Evolutionary conservation across 2,797 vertebrate genomes (phyloP).

Genomic region (Pantherophis vulpinus): DNA sequence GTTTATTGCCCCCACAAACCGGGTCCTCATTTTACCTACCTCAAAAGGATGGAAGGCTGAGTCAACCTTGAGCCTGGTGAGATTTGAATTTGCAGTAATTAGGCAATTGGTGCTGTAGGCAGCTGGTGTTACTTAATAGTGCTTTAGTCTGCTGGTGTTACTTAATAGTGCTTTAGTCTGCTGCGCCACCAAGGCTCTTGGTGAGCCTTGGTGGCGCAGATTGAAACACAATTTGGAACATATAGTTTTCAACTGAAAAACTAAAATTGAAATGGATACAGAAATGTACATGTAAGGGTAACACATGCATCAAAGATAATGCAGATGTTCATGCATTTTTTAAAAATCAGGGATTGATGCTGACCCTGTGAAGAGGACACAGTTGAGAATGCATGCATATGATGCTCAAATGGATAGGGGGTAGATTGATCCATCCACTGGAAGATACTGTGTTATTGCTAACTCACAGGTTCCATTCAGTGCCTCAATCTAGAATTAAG

Average conservation of each 20-base stretch:
- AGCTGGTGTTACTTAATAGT: no score
- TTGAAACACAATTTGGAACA: background rate
- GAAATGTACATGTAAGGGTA: background rate
- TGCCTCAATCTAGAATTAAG: background rate
- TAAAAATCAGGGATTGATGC: background rate
- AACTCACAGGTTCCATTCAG: background rate
- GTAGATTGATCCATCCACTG: background rate
- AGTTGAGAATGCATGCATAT: background rate
- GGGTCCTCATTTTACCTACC: no score
- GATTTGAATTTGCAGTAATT: no score
- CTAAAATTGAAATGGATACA: background rate
- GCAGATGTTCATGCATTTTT: background rate
- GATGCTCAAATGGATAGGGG: background rate
- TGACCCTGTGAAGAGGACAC: background rate
- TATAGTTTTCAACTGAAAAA: background rate
- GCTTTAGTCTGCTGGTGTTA: no score
- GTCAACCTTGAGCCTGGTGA: no score
- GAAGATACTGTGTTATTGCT: no score
- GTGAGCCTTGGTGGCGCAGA: no score
- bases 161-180: no score
- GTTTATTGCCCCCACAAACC: no score
- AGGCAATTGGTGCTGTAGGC: no score
- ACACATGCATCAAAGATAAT: background rate
- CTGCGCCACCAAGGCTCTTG: no score
- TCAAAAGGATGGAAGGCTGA: no score